These are phyloP conservation scores for Lepeophtheirus nordmannii DNA, from an alignment of 2,888 invertebrate species.

Conservation along the genomic window DNA sequence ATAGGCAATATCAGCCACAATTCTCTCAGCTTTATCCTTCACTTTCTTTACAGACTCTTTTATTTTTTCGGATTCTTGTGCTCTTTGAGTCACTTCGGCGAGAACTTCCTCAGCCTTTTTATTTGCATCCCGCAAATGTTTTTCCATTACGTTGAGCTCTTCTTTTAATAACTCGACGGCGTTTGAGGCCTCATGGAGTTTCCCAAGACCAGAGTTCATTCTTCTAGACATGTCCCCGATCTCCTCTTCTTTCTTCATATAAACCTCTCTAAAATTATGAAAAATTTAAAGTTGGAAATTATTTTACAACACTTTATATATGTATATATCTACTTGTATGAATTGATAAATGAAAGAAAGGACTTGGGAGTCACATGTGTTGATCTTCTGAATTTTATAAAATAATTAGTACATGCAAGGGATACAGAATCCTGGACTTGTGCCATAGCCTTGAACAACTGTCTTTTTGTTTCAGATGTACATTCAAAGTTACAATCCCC, in stretches of 20 bases:
- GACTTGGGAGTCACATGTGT: conserved; percentile 95
- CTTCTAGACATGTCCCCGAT: conserved; percentile 72
- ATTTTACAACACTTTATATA: conserved; percentile 35
- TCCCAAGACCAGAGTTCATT: conserved; percentile 90
- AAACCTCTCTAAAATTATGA: conserved; percentile 43
- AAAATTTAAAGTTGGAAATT: background rate
- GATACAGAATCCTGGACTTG: conserved; percentile 86
- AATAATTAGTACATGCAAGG: conserved; percentile 65
- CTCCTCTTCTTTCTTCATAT: conserved; percentile 70
- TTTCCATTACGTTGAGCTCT: conserved; percentile 84
- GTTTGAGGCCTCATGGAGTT: conserved; percentile 82
- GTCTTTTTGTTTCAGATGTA: conserved; percentile 59
- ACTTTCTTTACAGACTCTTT: conserved; percentile 90
- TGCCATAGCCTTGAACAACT: conserved; percentile 75
- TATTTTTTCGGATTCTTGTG: conserved; percentile 84
- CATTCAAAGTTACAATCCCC: conserved; percentile 70
- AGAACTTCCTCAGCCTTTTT: conserved; percentile 67
- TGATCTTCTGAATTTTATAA: conserved; percentile 70
- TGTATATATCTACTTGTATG: conserved; percentile 78
- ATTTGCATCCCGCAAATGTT: conserved; percentile 77
- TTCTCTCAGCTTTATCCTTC: conserved; percentile 78
- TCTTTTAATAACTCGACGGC: conserved; percentile 79
- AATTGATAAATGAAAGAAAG: conserved; percentile 82
- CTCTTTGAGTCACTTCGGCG: conserved; percentile 76
- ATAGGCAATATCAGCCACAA: conserved; percentile 67